Evolutionary conservation across 2,888 invertebrate species (phyloP).

Genomic region (Empis livida): DNA sequence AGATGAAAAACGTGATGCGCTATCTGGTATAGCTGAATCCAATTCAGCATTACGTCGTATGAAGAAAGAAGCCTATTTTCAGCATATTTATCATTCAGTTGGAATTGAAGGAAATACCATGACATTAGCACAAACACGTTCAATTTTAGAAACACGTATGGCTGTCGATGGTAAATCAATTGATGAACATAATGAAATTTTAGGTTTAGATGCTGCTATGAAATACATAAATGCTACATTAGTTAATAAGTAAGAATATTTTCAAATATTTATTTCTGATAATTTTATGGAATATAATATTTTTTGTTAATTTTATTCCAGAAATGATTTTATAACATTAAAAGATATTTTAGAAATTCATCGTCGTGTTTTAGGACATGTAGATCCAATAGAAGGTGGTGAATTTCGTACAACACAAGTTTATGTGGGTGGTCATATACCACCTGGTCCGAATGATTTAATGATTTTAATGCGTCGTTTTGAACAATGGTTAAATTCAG

Average conservation of each 20-base stretch:
- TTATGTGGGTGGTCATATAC: conserved; percentile 89
- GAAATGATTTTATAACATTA: conserved; percentile 63
- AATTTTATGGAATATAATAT: background rate
- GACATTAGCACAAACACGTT: conserved; percentile 81
- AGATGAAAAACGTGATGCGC: conserved; percentile 70
- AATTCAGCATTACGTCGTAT: conserved; percentile 71
- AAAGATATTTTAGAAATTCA: conserved; percentile 88
- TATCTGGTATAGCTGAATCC: conserved; percentile 68
- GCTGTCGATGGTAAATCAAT: conserved; percentile 85
- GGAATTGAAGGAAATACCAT: conserved; percentile 97
- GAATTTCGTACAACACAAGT: conserved; percentile 80
- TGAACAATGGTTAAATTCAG: conserved; percentile 86
- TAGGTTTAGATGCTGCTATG: conserved; percentile 89
- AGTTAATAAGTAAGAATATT: conserved; percentile 43
- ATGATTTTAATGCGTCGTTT: conserved; percentile 74
- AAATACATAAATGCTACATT: conserved; percentile 79
- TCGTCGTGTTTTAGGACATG: conserved; percentile 82
- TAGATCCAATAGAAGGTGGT: conserved; percentile 87
- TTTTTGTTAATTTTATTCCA: conserved; percentile 17
- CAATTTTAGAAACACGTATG: conserved; percentile 79
- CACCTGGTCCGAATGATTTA: conserved; percentile 76
- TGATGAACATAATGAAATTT: conserved; percentile 92
- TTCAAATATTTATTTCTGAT: background rate
- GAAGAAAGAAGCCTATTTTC: conserved; percentile 90
- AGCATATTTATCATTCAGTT: conserved; percentile 93